A percentile compares a stretch with the other conserved stretches of the same genome.
Evolutionary conservation across 2,797 vertebrate genomes (phyloP).

Genomic region (Buphagus erythrorhynchus): DNA sequence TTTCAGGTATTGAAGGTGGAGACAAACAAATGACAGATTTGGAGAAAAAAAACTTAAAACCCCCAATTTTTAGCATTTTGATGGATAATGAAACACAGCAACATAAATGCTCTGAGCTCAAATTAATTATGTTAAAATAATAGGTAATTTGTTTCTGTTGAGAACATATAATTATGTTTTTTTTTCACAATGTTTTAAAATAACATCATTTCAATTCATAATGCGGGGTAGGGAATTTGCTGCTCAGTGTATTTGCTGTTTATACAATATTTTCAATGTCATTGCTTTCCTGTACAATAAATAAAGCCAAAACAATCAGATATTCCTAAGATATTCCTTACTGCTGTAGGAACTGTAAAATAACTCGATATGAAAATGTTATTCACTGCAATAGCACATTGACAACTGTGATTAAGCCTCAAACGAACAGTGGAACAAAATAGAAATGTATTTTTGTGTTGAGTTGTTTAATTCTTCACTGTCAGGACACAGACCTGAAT

Average conservation of each 20-base stretch:
- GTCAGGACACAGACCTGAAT: not conserved
- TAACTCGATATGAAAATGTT: conserved; percentile 57
- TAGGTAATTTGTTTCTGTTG: conserved; percentile 62
- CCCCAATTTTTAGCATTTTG: conserved; percentile 42
- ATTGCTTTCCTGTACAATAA: conserved; percentile 55
- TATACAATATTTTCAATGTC: conserved; percentile 69
- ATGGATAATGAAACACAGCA: conserved; percentile 50
- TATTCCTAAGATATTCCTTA: conserved; percentile 38
- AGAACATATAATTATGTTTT: conserved; percentile 71
- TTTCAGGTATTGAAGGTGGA: not conserved
- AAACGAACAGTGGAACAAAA: conserved; percentile 57
- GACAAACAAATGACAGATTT: not conserved
- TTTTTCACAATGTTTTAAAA: conserved; percentile 68
- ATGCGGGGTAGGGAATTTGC: conserved; percentile 58
- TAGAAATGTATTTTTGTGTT: conserved; percentile 42
- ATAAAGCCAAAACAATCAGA: conserved; percentile 63
- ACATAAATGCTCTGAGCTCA: conserved; percentile 51
- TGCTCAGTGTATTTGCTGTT: conserved; percentile 61
- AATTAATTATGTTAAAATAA: conserved; percentile 73
- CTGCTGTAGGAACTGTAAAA: conserved; percentile 60
- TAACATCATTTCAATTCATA: conserved; percentile 64
- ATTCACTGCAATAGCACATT: conserved; percentile 51
- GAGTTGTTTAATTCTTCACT: conserved; percentile 47
- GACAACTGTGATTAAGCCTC: conserved; percentile 65
- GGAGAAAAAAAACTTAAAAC: not conserved